Base-by-base conservation (phyloP, 1,140 invertebrate genomes). In the Penaeus vannamei region DNA sequence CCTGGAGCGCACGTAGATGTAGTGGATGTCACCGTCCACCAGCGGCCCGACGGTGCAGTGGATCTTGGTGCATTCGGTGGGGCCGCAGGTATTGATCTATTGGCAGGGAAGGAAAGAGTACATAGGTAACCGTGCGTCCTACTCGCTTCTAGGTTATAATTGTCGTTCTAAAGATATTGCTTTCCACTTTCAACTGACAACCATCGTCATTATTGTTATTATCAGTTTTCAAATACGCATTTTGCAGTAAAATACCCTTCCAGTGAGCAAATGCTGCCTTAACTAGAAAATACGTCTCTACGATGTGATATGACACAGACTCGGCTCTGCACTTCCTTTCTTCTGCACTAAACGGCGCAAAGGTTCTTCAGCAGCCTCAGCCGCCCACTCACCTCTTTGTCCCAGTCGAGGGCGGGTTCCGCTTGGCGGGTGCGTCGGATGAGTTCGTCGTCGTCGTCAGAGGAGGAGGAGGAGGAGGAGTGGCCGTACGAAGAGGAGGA, bases 1-100 rank as follows among this genome's bases (percentile, higher is more conserved):
- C 87, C 97, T 94, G 0, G 96, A 95, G 53, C 96, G 94, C 26
- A 97, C 94, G 1, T 95, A 95, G 64, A 98, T 96, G n/a, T 96
- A 95, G 86, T 97, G 96, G 91, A 97, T 95, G 77, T 96, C 95
- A 84, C 95, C 96, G 32, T 92, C 91, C 1, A 94, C 93, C 72
- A 98, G 92, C 2, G 95, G 95, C 1, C 96, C 96, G 0, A 97
- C 94, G 0, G 94, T 94, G 91, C 97, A 98, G 66, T 94, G 94
- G 53, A 98, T 93, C 76, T 94, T 94, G 7, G 95, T 95, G 91
- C 97, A 98, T 84, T 95, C 95, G 0, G 95, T 96, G n/a, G 95
- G 94, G 76, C 96, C 94, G 92, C 97, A 98, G 1, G 62, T 53
- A 32, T 26, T 84, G 23, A 72, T 79, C 87, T 89, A 76, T 32